These are phyloP conservation scores for Passer domesticus DNA, from an alignment of 2,113 vertebrate species.

Conservation along the genomic window DNA sequence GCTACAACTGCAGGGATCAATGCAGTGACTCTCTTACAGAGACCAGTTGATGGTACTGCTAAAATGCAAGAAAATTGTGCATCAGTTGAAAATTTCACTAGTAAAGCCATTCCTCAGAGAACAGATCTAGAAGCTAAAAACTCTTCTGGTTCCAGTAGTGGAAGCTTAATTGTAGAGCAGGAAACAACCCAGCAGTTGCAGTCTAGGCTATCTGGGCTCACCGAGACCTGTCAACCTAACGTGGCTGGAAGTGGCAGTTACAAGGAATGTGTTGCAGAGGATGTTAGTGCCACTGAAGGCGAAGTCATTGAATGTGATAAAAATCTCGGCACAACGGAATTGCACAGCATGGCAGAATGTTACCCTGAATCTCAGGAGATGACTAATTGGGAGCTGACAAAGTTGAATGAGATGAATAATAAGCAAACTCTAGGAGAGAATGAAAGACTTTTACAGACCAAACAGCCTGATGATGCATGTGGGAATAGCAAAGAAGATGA, in stretches of 20 bases:
- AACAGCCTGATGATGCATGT: conserved; percentile 54
- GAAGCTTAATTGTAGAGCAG: conserved; percentile 30
- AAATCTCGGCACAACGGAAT: conserved; percentile 36
- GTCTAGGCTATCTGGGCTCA: conserved; percentile 40
- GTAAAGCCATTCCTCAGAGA: conserved; percentile 60
- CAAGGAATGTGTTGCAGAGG: conserved; percentile 58
- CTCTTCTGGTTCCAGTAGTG: conserved; percentile 41
- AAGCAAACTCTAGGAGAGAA: conserved; percentile 71
- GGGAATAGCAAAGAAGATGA: conserved; percentile 41
- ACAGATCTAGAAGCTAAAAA: conserved; percentile 50
- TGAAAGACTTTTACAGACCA: conserved; percentile 44
- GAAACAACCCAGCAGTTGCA: conserved; percentile 44
- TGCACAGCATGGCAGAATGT: conserved; percentile 48
- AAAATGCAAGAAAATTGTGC: conserved; percentile 59
- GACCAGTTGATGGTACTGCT: conserved; percentile 40
- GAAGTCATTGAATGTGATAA: conserved; percentile 54
- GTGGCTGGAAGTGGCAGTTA: conserved; percentile 49
- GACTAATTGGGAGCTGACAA: conserved; percentile 69
- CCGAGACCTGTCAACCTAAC: conserved; percentile 34
- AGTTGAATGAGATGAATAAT: conserved; percentile 69
- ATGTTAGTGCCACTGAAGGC: conserved; percentile 40
- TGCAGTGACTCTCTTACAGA: conserved; percentile 65
- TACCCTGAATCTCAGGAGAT: conserved; percentile 73
- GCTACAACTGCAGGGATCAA: conserved; percentile 58
- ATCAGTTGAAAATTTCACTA: conserved; percentile 45